Percentiles rank a stretch among this genome's conserved stretches.
These are phyloP conservation scores for Connochaetes taurinus DNA, from an alignment of 2,113 vertebrate genomes.

Conservation along the genomic window DNA sequence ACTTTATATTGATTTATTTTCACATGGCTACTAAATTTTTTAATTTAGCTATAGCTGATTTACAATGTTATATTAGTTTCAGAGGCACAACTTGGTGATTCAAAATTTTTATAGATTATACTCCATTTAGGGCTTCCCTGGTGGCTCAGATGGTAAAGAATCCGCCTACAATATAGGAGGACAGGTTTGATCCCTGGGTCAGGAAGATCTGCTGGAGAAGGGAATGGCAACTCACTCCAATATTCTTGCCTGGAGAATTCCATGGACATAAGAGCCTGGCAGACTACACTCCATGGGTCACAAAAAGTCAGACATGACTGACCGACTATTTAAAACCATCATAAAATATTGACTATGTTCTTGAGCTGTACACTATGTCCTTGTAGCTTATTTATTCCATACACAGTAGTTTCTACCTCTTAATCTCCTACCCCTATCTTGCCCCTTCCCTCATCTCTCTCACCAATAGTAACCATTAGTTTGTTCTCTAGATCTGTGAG, in stretches of 20 bases:
- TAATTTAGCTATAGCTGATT: neutral
- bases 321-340: neutral
- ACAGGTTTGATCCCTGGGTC: neutral
- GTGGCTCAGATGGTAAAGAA: neutral
- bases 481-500: neutral
- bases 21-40: neutral
- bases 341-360: neutral
- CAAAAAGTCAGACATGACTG: neutral
- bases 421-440: neutral
- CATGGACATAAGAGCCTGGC: neutral
- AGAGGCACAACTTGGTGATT: neutral
- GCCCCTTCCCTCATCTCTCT: neutral
- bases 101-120: neutral
- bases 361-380: neutral
- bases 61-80: neutral
- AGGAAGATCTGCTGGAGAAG: neutral
- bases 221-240: neutral
- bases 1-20: constrained; percentile 10
- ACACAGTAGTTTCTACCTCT: neutral
- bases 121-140: neutral
- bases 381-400: neutral
- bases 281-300: neutral
- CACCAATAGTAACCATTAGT: neutral
- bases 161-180: neutral
- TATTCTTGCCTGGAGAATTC: neutral